These are phyloP conservation scores for Sterrhoptilus dennistouni DNA, from an alignment of 2,113 vertebrate species.

Conservation along the genomic window DNA sequence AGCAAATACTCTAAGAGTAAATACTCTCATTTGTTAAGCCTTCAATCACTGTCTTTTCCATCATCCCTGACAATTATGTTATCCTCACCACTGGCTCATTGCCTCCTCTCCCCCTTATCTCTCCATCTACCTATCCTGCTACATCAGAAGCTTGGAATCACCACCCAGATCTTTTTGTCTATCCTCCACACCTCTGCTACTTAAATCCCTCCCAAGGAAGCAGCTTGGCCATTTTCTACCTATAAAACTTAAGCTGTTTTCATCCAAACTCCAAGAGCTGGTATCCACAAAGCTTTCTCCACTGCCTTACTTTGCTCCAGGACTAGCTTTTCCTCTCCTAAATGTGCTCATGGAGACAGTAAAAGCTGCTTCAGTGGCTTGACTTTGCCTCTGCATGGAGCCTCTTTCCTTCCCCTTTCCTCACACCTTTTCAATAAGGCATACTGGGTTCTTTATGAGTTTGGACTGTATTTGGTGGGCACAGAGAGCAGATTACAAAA, in stretches of 20 bases:
- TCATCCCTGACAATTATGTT: background rate
- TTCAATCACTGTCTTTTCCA: background rate
- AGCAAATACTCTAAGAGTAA: background rate
- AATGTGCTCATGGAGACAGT: background rate
- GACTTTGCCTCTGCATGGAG: background rate
- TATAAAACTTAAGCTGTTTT: background rate
- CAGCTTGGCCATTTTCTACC: background rate
- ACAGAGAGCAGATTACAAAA: background rate
- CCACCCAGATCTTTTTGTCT: background rate
- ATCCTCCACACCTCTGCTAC: background rate
- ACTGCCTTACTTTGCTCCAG: background rate
- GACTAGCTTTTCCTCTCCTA: background rate
- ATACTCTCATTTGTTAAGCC: background rate
- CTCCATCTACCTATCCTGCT: background rate
- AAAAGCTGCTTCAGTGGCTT: background rate
- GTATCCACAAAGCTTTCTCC: background rate
- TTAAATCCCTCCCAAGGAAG: background rate
- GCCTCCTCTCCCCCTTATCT: background rate
- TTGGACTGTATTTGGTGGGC: background rate
- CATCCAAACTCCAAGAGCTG: background rate
- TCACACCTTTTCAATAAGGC: background rate
- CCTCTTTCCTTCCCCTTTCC: background rate
- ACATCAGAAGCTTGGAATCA: background rate
- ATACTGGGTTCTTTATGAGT: background rate
- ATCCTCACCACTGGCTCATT: background rate